Conservation (phyloP, 2,888 invertebrate genomes). For the Erebia ligea region DNA sequence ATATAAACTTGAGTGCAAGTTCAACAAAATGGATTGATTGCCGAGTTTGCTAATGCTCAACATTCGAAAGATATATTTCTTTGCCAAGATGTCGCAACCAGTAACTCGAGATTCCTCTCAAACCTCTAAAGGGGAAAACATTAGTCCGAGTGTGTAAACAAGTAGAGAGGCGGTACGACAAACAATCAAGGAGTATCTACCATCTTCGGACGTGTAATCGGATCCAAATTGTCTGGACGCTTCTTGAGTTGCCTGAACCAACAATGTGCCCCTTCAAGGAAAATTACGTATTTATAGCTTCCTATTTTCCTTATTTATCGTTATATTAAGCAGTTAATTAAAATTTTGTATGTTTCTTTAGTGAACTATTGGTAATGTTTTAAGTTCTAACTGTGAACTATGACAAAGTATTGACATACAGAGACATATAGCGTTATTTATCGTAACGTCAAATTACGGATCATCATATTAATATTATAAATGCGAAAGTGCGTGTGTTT, state of each 20-base stretch:
- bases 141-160: conserved; percentile 64
- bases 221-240: conserved; percentile 65
- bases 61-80: conserved; percentile 39
- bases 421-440: too few species aligned
- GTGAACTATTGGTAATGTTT: background rate
- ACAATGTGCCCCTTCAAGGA: conserved; percentile 56
- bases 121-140: conserved; percentile 62
- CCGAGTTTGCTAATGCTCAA: conserved; percentile 33
- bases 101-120: conserved; percentile 60
- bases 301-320: conserved; percentile 12
- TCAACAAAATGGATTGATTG: conserved; percentile 32
- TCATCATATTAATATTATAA: too few species aligned
- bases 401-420: background rate
- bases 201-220: conserved; percentile 66
- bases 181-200: conserved; percentile 64
- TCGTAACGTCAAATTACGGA: too few species aligned
- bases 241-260: conserved; percentile 57
- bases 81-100: conserved; percentile 48
- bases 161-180: conserved; percentile 58
- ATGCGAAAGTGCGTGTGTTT: too few species aligned
- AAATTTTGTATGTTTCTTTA: background rate
- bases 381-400: background rate
- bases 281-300: conserved; percentile 52
- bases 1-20: conserved; percentile 24
- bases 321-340: background rate